Conservation (phyloP, 2,113 vertebrate genomes). For the Nestor notabilis region DNA sequence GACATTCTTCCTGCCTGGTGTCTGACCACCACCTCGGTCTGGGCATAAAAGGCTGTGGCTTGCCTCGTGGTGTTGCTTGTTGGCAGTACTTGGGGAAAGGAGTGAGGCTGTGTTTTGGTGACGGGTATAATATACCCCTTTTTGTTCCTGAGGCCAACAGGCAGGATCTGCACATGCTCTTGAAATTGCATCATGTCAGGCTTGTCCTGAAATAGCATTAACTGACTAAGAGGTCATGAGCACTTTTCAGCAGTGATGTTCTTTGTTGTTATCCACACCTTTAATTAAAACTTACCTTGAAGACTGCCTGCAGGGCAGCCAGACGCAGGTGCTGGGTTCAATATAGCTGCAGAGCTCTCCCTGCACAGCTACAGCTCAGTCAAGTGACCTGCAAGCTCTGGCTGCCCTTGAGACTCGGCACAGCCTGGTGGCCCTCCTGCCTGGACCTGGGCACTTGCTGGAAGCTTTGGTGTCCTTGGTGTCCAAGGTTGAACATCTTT, state of each 20-base stretch:
- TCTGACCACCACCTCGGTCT: background rate
- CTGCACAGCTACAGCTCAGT: background rate
- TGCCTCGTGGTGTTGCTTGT: background rate
- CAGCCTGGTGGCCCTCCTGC: background rate
- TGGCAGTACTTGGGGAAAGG: background rate
- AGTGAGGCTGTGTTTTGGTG: background rate
- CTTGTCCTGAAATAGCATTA: background rate
- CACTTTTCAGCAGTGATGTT: background rate
- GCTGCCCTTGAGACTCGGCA: background rate
- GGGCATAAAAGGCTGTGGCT: background rate
- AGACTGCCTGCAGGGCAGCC: background rate
- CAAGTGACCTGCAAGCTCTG: background rate
- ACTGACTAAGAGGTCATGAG: background rate
- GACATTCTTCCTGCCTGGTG: fast-evolving
- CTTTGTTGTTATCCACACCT: background rate
- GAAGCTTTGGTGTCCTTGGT: background rate
- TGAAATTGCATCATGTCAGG: background rate
- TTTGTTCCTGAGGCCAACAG: background rate
- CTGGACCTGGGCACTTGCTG: background rate
- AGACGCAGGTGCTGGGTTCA: background rate
- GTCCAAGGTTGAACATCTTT: background rate
- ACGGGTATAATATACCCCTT: fast-evolving
- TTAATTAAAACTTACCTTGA: slow-evolving; percentile 33
- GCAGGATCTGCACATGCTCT: background rate
- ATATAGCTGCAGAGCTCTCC: background rate